Conservation (phyloP, 2,888 invertebrate species). For the Lithophane socia region DNA sequence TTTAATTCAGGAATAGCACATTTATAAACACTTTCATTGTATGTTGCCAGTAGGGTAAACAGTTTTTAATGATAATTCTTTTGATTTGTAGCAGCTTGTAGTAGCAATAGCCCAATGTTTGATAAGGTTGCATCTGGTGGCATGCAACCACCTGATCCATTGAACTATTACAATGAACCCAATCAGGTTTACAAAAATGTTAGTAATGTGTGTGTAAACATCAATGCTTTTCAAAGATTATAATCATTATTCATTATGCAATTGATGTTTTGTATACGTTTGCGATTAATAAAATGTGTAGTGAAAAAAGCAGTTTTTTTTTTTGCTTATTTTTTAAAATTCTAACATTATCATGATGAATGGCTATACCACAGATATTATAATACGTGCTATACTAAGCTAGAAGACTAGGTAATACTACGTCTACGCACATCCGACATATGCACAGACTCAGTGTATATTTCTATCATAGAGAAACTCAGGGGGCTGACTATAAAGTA, state of each 20-base stretch:
- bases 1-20: neutral
- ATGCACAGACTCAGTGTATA: neutral
- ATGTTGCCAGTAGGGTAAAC: conserved; percentile 4
- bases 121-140: neutral
- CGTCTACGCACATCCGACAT: too few species aligned
- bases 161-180: conserved; percentile 1
- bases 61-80: neutral
- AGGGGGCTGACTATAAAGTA: too few species aligned
- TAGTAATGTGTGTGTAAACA: conserved; percentile 9
- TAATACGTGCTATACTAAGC: too few species aligned
- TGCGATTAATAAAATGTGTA: conserved; percentile 13
- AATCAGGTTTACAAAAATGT: neutral
- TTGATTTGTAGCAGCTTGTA: too few species aligned
- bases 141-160: neutral
- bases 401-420: too few species aligned
- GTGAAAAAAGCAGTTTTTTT: neutral
- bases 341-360: neutral
- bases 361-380: too few species aligned
- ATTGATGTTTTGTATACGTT: conserved; percentile 15
- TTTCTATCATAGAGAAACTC: neutral
- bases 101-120: conserved; percentile 14
- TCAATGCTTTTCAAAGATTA: conserved; percentile 19
- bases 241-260: conserved; percentile 12
- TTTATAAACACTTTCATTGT: conserved; percentile 12
- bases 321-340: neutral